phyloP scores from a whole-genome alignment of 2,113 vertebrate species.

The Ellobius talpinus region DNA sequence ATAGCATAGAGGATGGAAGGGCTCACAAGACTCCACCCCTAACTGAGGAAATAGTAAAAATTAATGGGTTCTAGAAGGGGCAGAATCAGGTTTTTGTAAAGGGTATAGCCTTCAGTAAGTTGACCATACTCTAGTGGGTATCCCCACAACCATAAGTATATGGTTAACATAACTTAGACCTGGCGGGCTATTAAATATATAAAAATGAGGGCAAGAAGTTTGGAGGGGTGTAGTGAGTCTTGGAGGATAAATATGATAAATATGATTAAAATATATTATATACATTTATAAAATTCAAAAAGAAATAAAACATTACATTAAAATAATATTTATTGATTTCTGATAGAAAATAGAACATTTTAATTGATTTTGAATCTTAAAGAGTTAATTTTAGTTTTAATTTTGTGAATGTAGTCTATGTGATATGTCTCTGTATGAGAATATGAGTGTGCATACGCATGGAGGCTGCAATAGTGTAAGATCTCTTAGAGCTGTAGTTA shows the following conservation, averaged over 20 bases:
- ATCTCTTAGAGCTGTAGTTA: background rate
- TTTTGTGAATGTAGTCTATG: background rate
- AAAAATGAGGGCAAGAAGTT: too few species aligned
- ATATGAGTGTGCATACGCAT: background rate
- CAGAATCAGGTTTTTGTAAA: background rate
- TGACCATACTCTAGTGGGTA: background rate
- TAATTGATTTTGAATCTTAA: background rate
- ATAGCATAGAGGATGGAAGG: background rate
- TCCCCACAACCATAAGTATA: background rate
- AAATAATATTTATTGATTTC: constrained; percentile 35
- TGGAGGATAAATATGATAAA: background rate
- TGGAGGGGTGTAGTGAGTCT: background rate
- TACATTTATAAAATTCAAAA: background rate
- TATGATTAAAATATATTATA: background rate
- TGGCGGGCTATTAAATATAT: background rate
- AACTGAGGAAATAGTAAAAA: background rate
- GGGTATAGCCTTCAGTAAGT: too few species aligned
- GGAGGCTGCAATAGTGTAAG: background rate
- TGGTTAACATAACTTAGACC: background rate
- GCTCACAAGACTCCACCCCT: background rate
- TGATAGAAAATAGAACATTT: background rate
- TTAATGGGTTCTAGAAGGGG: background rate
- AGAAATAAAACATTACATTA: background rate
- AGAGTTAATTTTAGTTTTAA: background rate
- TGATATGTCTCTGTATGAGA: background rate